Conservation (phyloP, 1,140 invertebrate species). For the Bursaphelenchus mucronatus region DNA sequence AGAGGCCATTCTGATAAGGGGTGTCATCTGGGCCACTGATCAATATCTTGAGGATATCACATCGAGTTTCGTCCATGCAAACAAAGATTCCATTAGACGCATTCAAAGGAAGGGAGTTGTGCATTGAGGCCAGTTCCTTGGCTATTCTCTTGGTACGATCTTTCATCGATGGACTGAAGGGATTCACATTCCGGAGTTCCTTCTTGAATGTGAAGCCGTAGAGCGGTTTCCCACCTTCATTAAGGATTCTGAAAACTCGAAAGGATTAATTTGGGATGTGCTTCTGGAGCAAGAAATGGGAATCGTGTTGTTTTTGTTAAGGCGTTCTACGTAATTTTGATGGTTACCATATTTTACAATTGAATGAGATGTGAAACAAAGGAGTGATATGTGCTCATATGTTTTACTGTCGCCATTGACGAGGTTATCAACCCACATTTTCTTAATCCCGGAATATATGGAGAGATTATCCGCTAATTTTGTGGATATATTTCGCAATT, state of each 20-base stretch:
- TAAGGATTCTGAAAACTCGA: conserved; percentile 45
- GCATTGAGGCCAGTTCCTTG: conserved; percentile 90
- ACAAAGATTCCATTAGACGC: conserved; percentile 92
- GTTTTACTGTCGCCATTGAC: too few relatives aligned
- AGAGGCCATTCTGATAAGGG: conserved; percentile 68
- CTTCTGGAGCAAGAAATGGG: too few relatives aligned
- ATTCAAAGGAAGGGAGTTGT: conserved; percentile 83
- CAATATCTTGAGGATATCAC: conserved; percentile 66
- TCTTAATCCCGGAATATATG: too few relatives aligned
- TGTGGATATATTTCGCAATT: too few relatives aligned
- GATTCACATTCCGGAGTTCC: conserved; percentile 57
- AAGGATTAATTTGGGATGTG: not conserved
- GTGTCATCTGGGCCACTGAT: conserved; percentile 69
- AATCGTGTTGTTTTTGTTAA: too few relatives aligned
- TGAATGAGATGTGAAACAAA: too few relatives aligned
- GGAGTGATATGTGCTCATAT: too few relatives aligned
- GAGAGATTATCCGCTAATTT: too few relatives aligned
- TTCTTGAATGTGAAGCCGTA: conserved; percentile 57
- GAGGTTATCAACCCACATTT: too few relatives aligned
- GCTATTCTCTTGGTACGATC: conserved; percentile 83
- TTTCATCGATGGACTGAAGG: conserved; percentile 52
- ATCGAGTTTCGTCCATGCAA: conserved; percentile 85
- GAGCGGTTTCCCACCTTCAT: conserved; percentile 51
- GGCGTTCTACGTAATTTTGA: not conserved
- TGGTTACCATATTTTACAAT: too few relatives aligned